Evolutionary conservation across 2,113 vertebrate species (phyloP), one percentile per base, ranked within the genome.

Genomic region (Pachyramphus minor): DNA sequence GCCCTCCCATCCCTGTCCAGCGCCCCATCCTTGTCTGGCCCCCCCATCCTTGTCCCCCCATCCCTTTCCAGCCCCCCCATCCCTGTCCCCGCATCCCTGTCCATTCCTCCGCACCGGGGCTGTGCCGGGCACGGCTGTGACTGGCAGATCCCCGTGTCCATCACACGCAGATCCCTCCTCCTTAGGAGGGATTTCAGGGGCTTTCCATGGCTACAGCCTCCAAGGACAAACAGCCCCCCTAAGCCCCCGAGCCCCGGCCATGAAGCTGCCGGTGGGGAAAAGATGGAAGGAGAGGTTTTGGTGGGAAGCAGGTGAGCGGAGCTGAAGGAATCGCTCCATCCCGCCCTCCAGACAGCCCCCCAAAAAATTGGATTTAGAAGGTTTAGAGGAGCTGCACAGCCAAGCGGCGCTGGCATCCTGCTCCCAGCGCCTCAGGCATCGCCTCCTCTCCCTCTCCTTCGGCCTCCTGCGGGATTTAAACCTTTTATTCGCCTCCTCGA

Each of bases 191-290:
- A 95, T 95, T 88, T 84, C n/a, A 81, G 87, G 85, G 78, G 95
- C 95, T 97, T 97, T 97, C 95, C 90, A 89, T 95, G 96, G 97
- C 93, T 95, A 74, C 55, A 87, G 90, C 58, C 94, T 58, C 33
- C 93, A 97, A 96, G 93, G 96, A 91, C 96, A 88, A 96, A 82
- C 47, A 91, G 91, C 90, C 81, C 74, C 81, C 87, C 42, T 42
- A 71, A 53, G 56, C 80, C 72, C 41, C 78, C 35, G 75, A 60
- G 77, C 79, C 62, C 39, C 74, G 50, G 91, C 14, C 33, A 53
- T 77, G 89, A 90, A 60, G 87, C 87, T 35, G 85, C 60, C 72
- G 15, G 1, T 18, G 79, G 72, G 77, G 76, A 62, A 12, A 41
- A 42, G 84, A 84, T 90, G 91, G 72, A 45, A 75, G 74, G 47